These are phyloP conservation scores for Rhingia rostrata DNA, from an alignment of 2,888 invertebrate genomes.

Conservation along the genomic window DNA sequence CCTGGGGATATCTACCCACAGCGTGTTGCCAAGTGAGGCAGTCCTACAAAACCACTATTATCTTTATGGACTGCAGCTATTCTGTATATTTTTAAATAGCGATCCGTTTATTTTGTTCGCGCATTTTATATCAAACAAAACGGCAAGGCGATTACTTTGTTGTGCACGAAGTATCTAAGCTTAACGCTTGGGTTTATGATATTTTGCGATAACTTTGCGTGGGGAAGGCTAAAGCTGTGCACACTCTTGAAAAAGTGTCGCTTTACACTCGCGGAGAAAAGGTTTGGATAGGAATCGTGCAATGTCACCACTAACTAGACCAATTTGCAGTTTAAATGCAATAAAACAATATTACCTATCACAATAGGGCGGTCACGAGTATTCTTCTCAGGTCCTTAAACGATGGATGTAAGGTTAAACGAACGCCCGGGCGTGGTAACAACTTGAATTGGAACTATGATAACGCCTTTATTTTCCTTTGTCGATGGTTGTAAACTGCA, in stretches of 20 bases:
- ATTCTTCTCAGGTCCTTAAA: not conserved
- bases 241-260: too few relatives aligned
- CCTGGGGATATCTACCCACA: not conserved
- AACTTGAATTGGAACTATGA: too few relatives aligned
- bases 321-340: conserved; percentile 1
- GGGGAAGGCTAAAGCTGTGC: too few relatives aligned
- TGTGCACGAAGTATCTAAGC: too few relatives aligned
- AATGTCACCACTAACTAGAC: not conserved
- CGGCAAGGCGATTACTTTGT: too few relatives aligned
- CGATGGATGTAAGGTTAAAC: not conserved
- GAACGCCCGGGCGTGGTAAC: too few relatives aligned
- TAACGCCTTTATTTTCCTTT: too few relatives aligned
- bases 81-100: conserved; percentile 10
- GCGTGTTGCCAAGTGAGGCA: not conserved
- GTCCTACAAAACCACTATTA: not conserved
- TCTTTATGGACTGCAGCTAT: not conserved
- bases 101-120: conserved; percentile 6
- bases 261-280: not conserved
- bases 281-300: not conserved
- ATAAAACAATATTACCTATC: not conserved
- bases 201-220: too few relatives aligned
- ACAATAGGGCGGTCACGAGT: not conserved
- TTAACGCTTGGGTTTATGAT: too few relatives aligned
- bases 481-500: too few relatives aligned
- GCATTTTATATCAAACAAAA: not conserved